Evolutionary conservation across 2,797 vertebrate genomes (phyloP), one percentile per base, ranked within the genome.

Genomic region (Molossus alvarezi): DNA sequence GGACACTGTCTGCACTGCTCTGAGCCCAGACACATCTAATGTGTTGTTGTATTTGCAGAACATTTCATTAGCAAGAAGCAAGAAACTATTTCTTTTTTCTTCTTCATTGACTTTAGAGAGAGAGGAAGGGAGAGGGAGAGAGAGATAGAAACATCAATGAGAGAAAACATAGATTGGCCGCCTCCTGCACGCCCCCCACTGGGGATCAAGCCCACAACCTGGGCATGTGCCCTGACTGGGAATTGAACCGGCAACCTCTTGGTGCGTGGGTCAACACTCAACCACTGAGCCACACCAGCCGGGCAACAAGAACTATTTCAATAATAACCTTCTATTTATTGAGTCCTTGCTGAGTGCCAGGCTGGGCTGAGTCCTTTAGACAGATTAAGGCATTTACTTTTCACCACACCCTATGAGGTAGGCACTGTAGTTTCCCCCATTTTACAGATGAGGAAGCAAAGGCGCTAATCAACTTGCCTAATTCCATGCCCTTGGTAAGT

Each of bases 371-470:
- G 58, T 8, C 1, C 21, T 41, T 57, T 20, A 86, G 18, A n/a
- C 62, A 76, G 41, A 71, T 71, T 53, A 88, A 37, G 8, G 82
- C 9, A 9, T 14, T 83, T 71, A 95, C 80, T 67, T 48, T 6
- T 86, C 29, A 62, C 14, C 15, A 65, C 7, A 72, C 21, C 29
- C 33, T 58, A 21, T 8, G 45, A 92, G n/a, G 33, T 41, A 58
- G 9, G 2, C 45, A 76, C 2, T 60, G 37, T 15, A n/a, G 8
- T 77, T 94, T 37, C 5, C 55, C 27, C 62, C 65, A 72, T 45
- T 96, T 90, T 86, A 55, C 14, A 88, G 9, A 67, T 60, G 18
- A 84, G 33, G 25, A 80, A 92, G 75, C 69, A 91, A 90, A 79
- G 81, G 20, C 20, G 29, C 9, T 64, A 33, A 87, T 6, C 41